Evolutionary conservation across 2,797 vertebrate species (phyloP), one percentile per base, ranked within the genome.

Genomic region (Malacoraja senta): DNA sequence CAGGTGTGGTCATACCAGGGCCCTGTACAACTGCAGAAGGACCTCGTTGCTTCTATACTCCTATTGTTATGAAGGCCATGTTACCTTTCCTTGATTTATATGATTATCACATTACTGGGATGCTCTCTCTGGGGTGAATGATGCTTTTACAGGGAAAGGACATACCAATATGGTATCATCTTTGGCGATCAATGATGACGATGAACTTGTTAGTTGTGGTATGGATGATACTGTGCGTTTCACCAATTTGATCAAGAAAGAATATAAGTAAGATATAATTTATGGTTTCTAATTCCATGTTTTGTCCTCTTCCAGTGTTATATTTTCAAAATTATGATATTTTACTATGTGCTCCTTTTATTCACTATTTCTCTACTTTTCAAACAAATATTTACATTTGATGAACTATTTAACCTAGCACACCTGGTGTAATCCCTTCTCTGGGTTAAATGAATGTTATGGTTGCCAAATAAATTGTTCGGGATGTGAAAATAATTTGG

Each of bases 211-310:
- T 81, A 97, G 97, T 13, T 99, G 98, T 96, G 97, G 99, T 95
- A 99, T 99, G 99, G 99, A 99, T 0, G 99, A 99, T 77, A 99
- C 98, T 0, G 95, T 99, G 94, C 98, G 99, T 90, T 99, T 96
- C 93, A 98, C 97, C 78, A 96, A 76, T 94, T 94, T 98, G 35
- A 93, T 12, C 78, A 97, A 97, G 93, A 96, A 96, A 61, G 98
- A 98, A 93, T 99, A 99, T 97, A 99, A 98, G 99, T 99, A 94
- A 95, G 95, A 93, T 35, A 12, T 71, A 3, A 29, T 92, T 78
- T 84, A 61, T 61, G 53, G n/a, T 92, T 29, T 21, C 8, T 84
- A 29, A 84, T 53, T 76, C 4, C 71, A 76, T 72, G 10, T 92
- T 92, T 74, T 58, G 35, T 26, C 21, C 10, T 90, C 15, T 9